Evolutionary conservation across 2,888 invertebrate genomes (phyloP), one percentile per base, ranked within the genome.

Genomic region (Tetragnatha montana): DNA sequence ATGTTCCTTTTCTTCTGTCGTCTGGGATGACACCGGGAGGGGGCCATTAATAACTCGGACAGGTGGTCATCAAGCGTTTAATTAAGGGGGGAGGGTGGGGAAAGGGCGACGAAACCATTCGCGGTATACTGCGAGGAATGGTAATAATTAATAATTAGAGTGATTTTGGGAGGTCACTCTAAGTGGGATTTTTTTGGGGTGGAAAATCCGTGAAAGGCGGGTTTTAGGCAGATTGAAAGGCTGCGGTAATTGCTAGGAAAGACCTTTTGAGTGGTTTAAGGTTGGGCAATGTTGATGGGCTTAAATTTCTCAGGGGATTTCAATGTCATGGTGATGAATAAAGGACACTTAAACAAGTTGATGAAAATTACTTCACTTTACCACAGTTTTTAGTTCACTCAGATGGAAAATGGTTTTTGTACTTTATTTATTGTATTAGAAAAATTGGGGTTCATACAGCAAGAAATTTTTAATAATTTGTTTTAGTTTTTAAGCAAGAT

Each of bases 141-240:
- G 47, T 82, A 71, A 81, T 81, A 82, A 88, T 88, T 88, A 82
- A 82, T 81, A 71, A 80, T 80, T 75, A 76, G 60, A 10, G 60
- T 19, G 17, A 6, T 73, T 73, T 14, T 17, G 49, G 69, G 35
- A 51, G 49, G 70, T 81, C 69, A 81, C 19, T 21, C 60, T 21
- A 12, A 51, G 51, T 60, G 78, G 60, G 51, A 51, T 60, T 21
- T 60, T 78, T 78, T 60, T 1, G 60, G 17, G 60, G 17, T 17
- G 10, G 12, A 17, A 17, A 17, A 12, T 17, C 60, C 60, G 35
- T 4, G 60, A 6, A 17, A 60, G 60, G 12, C 12, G 10, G 60
- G 12, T 60, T 4, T 17, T 17, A 60, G 14, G 12, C 60, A 17
- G 60, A 60, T 60, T 60, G 35, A 4, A 35, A 4, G 35, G 35